Evolutionary conservation across 2,797 vertebrate genomes (phyloP).

Genomic region (Anas flavirostris): DNA sequence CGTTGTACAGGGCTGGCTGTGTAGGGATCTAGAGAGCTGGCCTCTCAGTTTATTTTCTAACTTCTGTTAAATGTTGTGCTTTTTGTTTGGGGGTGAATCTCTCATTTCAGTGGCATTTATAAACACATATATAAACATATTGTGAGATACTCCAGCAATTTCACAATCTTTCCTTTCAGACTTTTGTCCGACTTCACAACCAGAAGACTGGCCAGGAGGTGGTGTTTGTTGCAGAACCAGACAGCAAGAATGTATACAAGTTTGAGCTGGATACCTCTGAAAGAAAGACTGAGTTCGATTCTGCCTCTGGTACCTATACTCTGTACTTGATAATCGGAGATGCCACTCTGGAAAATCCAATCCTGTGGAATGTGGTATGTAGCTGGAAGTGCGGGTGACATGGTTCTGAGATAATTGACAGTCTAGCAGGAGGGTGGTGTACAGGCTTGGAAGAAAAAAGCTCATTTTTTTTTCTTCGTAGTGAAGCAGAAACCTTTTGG

Average conservation of each 20-base stretch:
- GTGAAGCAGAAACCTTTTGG: neutral
- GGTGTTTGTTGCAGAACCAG: constrained; percentile 96
- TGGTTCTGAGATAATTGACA: neutral
- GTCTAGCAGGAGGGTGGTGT: neutral
- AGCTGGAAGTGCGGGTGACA: neutral
- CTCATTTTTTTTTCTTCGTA: neutral
- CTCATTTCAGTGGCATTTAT: neutral
- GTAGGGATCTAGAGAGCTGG: rapidly evolving
- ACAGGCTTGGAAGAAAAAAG: neutral
- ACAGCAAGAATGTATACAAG: constrained; percentile 95
- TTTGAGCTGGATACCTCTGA: constrained; percentile 96
- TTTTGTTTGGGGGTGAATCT: neutral
- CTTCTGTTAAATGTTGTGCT: neutral
- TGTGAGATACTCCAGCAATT: neutral
- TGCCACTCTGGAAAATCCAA: constrained; percentile 96
- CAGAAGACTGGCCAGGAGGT: constrained; percentile 98
- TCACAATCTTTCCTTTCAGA: constrained; percentile 77
- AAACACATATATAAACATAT: neutral
- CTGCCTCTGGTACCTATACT: constrained; percentile 95
- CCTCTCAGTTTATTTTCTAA: neutral
- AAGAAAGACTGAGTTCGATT: constrained; percentile 94
- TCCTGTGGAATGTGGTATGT: constrained; percentile 97
- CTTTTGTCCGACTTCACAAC: constrained; percentile 95
- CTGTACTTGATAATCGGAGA: constrained; percentile 96
- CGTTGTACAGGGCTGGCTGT: neutral